Evolutionary conservation across 2,888 invertebrate species (phyloP), one percentile per base, ranked within the genome.

Genomic region (Lypha dubia): DNA sequence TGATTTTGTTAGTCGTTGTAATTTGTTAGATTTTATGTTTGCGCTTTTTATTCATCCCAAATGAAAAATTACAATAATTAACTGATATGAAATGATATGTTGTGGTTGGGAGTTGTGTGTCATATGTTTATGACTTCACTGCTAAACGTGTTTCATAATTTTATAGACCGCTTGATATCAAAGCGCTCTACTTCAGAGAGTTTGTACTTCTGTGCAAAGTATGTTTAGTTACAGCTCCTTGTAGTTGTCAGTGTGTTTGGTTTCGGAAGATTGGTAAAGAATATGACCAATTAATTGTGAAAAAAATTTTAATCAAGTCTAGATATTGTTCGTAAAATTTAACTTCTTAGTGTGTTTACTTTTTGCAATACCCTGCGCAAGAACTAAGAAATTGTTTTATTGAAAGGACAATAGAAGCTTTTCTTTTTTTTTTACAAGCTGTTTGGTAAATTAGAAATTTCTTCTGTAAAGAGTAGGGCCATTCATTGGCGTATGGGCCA

Each of bases 31-130:
- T 70, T 62, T 77, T 53, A n/a, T n/a, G n/a, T n/a, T n/a, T n/a
- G n/a, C 15, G 15, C 24, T 71, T 60, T 49, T 9, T 5, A 22
- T n/a, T 60, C 13, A 3, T 51, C 17, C 15, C 38, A 65, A 80
- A 84, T 83, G 83, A 86, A 85, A 86, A 85, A 87, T 87, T 84
- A 76, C 74, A 86, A 83, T 86, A 83, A 87, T 83, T 80, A 86
- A 85, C 85, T 83, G 84, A 76, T 85, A 84, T 77, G 75, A 74
- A 84, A 86, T 85, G 83, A n/a, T n/a, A n/a, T n/a, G n/a, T n/a
- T n/a, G n/a, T n/a, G n/a, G n/a, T 79, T 85, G 83, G 81, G 86
- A 79, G 77, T n/a, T 84, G 83, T 83, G 68, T 83, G 75, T 80
- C 73, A 68, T 76, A 76, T 24, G 56, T 83, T 73, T 71, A 79